A percentile compares a stretch with the other conserved stretches of the same genome.
These are phyloP conservation scores for Anthopleura xanthogrammica DNA, from an alignment of 92 coral and sea anemone species.

Conservation along the genomic window DNA sequence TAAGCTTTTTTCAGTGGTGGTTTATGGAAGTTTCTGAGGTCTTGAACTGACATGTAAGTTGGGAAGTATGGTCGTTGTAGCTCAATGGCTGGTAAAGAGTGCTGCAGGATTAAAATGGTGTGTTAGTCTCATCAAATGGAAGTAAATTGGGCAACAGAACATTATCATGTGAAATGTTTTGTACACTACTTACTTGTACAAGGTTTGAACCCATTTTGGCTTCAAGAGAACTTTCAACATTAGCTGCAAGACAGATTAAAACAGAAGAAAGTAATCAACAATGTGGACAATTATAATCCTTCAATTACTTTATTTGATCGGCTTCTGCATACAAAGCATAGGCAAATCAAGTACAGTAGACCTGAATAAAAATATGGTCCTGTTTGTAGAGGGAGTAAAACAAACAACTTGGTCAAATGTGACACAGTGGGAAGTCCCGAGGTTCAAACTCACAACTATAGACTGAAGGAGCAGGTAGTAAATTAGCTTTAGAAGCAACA, in stretches of 20 bases:
- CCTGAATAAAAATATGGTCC: too few relatives aligned
- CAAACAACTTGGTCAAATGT: too few relatives aligned
- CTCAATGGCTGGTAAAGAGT: slow-evolving; percentile 89
- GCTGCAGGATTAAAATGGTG: slow-evolving; percentile 45
- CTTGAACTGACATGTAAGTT: slow-evolving; percentile 80
- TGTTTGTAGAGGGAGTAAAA: too few relatives aligned
- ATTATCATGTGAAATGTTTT: neutral
- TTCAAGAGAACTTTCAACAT: slow-evolving; percentile 88
- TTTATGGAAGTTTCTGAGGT: slow-evolving; percentile 83
- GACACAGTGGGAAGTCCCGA: too few relatives aligned
- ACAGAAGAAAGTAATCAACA: neutral
- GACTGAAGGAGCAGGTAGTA: too few relatives aligned
- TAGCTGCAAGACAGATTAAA: slow-evolving; percentile 36
- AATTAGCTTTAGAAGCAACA: neutral
- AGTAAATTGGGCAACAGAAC: neutral
- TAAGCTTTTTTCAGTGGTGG: slow-evolving; percentile 59
- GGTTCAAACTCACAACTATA: too few relatives aligned
- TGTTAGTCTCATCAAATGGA: neutral
- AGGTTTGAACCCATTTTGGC: slow-evolving; percentile 94
- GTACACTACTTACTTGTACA: slow-evolving; percentile 66
- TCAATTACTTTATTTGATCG: too few relatives aligned
- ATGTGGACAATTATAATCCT: neutral
- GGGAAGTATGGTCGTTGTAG: slow-evolving; percentile 96
- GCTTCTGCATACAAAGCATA: too few relatives aligned
- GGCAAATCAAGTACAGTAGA: too few relatives aligned